Base-by-base conservation (phyloP, 2,113 vertebrate species). In the Scopus umbretta region DNA sequence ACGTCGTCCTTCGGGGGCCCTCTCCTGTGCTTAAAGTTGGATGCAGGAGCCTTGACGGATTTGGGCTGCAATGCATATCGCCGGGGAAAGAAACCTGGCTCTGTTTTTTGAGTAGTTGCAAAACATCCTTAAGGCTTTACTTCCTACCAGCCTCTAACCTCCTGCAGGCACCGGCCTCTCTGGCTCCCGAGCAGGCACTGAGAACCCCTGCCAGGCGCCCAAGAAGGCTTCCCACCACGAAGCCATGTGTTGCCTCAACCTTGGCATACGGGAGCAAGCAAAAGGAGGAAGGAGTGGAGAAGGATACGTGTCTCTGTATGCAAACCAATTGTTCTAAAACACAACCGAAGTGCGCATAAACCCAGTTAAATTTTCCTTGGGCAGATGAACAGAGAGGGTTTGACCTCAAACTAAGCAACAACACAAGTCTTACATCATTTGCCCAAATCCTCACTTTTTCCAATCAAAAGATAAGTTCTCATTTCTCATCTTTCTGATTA, bases 171-270 rank as follows among this genome's bases (percentile, higher is more conserved):
- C 43, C 5, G 7, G 43, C 2, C 20, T 30, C 72, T 43, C 20
- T 3, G 1, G 16, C 3, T 45, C 10, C 27, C 0, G 2, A 11
- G 30, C 1, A 9, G 74, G 45, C 20, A n/a, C 5, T 0, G 3
- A 40, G 50, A 66, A 29, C 13, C 29, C 15, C 59, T 52, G 29
- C 52, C 80, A 55, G 5, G 21, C 7, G 2, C 25, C 6, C 5
- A 2, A 38, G 58, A 30, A 25, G 25, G 18, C 17, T 74, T 56
- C 23, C 11, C 3, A 20, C 29, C 4, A 0, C 2, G 9, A 62
- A 75, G 14, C 22, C 58, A 4, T 0, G 0, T 0, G 4, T 42
- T 11, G 16, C 29, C 65, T 62, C 45, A n/a, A n/a, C 25, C 11
- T 42, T 58, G 42, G 55, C 30, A 40, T 27, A 3, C 0, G 0